Conservation (phyloP, 2,888 invertebrate genomes). For the Euclidia mi region DNA sequence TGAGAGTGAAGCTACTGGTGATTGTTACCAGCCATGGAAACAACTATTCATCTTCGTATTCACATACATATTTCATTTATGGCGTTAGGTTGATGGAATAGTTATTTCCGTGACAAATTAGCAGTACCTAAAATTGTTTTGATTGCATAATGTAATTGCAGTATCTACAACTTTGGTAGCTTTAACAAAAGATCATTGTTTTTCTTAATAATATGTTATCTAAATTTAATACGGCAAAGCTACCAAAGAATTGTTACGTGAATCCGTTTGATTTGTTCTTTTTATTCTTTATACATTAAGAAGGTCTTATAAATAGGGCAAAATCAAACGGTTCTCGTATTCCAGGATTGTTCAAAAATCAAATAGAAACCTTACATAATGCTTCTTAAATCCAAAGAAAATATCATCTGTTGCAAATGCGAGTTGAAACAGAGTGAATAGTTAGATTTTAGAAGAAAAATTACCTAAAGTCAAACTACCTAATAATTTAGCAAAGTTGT, state of each 20-base stretch:
- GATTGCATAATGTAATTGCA: conserved; percentile 71
- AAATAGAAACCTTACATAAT: conserved; percentile 79
- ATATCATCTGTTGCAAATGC: conserved; percentile 80
- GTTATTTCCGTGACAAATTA: conserved; percentile 61
- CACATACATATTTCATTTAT: neutral
- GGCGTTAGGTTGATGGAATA: conserved; percentile 36
- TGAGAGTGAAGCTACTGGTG: conserved; percentile 87
- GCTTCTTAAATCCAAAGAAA: conserved; percentile 80
- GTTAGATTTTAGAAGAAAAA: conserved; percentile 69
- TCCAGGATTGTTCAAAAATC: conserved; percentile 65
- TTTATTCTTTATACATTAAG: conserved; percentile 16
- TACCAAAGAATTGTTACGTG: conserved; percentile 61
- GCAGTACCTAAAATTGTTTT: conserved; percentile 66
- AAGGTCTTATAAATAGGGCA: conserved; percentile 26
- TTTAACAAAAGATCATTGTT: conserved; percentile 51
- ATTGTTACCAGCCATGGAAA: conserved; percentile 71
- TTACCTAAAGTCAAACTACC: conserved; percentile 54
- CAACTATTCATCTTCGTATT: conserved; percentile 57
- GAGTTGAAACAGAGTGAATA: conserved; percentile 79
- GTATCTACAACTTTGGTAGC: conserved; percentile 73
- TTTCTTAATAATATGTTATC: neutral
- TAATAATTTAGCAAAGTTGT: conserved; percentile 54
- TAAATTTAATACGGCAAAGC: conserved; percentile 55
- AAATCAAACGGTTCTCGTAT: conserved; percentile 66
- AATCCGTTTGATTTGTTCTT: conserved; percentile 61